Percentiles rank a stretch among this genome's conserved stretches.
Evolutionary conservation across 2,797 vertebrate genomes (phyloP).

Genomic region (Buceros bicornis): DNA sequence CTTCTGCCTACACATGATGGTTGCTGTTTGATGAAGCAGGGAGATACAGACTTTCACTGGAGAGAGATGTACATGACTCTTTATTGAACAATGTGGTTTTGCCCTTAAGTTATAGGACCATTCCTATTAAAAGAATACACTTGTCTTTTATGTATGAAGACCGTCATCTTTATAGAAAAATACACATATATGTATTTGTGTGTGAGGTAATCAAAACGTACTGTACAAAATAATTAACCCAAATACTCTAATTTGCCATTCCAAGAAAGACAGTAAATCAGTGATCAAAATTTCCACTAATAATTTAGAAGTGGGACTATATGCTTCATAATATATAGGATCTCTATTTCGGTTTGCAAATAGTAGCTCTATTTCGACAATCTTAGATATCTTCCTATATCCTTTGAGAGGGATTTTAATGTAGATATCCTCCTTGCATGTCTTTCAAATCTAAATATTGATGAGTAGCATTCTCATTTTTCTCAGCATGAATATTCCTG

Average conservation of each 20-base stretch:
- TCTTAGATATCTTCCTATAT: background rate
- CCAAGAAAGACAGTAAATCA: background rate
- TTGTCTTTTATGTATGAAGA: background rate
- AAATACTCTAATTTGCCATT: background rate
- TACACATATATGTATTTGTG: background rate
- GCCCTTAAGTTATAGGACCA: background rate
- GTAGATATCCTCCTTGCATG: background rate
- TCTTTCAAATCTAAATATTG: background rate
- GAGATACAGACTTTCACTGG: background rate
- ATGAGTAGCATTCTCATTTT: background rate
- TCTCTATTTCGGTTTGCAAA: background rate
- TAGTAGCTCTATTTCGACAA: background rate
- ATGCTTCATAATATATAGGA: background rate
- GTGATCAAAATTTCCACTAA: background rate
- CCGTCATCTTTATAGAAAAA: background rate
- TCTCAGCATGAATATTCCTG: background rate
- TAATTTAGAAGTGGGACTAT: background rate
- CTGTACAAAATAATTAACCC: background rate
- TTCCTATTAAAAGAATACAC: background rate
- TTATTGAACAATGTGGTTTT: background rate
- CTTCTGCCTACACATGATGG: background rate
- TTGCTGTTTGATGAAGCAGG: background rate
- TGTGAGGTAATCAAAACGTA: background rate
- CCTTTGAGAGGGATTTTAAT: background rate
- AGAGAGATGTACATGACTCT: background rate